These are phyloP conservation scores for Pteronotus mesoamericanus DNA, from an alignment of 2,797 vertebrate genomes.

Conservation along the genomic window DNA sequence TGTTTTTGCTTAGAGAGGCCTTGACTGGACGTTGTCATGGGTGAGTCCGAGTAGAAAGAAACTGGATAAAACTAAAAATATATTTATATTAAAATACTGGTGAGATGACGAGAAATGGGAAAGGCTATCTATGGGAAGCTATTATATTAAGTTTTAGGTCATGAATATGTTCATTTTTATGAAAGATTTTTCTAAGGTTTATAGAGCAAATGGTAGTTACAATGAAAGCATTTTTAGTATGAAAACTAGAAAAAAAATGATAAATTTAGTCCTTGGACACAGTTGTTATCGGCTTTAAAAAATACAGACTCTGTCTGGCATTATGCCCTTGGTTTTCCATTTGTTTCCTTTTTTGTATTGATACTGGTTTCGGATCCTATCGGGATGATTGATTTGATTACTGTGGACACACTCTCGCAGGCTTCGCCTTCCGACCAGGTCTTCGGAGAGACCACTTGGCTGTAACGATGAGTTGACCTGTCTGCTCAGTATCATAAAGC, in stretches of 20 bases:
- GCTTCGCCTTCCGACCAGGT: not conserved
- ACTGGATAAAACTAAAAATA: not conserved
- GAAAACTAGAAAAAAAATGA: not conserved
- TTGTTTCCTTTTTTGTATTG: not conserved
- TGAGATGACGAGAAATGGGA: not conserved
- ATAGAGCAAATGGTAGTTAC: not conserved
- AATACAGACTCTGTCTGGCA: not conserved
- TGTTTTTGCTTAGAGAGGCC: not conserved
- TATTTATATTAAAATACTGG: not conserved
- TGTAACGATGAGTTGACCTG: conserved; percentile 29
- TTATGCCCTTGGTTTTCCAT: not conserved
- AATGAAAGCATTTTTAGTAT: not conserved
- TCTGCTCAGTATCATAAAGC: conserved; percentile 13
- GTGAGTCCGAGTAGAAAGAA: not conserved
- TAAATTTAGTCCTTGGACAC: not conserved
- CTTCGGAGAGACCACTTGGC: not conserved
- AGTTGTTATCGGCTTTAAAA: not conserved
- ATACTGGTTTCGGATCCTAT: not conserved
- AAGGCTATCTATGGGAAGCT: not conserved
- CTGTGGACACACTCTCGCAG: not conserved
- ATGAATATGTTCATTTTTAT: not conserved
- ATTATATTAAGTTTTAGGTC: not conserved
- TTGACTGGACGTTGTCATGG: not conserved
- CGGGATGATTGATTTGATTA: conserved; percentile 35
- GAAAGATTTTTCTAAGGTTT: not conserved